Evolutionary conservation across 2,797 vertebrate species (phyloP).

Genomic region (Tangara arthus): DNA sequence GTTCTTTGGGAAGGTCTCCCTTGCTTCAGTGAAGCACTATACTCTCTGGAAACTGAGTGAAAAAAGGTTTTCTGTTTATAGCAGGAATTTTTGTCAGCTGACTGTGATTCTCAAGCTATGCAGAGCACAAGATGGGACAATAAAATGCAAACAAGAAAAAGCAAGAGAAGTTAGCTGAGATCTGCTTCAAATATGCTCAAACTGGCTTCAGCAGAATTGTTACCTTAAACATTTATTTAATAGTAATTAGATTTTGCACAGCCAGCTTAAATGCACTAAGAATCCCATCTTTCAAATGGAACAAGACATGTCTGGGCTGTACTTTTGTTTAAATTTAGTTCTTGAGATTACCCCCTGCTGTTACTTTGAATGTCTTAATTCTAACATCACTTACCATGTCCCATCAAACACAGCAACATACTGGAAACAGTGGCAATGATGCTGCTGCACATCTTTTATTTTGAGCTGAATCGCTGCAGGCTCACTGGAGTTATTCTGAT

Average conservation of each 20-base stretch:
- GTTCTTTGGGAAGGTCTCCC: slow-evolving; percentile 19
- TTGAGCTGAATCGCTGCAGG: not conserved
- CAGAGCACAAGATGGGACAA: not conserved
- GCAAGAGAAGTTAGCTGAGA: not conserved
- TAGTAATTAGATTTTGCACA: not conserved
- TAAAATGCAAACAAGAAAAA: not conserved
- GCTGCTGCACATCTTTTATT: not conserved
- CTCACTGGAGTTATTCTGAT: not conserved
- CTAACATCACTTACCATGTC: not conserved
- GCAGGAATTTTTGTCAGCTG: slow-evolving; percentile 12
- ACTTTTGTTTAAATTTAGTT: not conserved
- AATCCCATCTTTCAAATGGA: slow-evolving; percentile 1
- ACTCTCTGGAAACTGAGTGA: not conserved
- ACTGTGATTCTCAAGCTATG: not conserved
- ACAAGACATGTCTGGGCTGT: not conserved
- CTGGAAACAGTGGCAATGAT: not conserved
- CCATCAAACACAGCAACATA: not conserved
- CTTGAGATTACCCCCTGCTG: not conserved
- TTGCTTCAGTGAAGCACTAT: not conserved
- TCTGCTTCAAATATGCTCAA: not conserved
- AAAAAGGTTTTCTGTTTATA: not conserved
- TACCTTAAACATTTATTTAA: not conserved
- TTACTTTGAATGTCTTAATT: not conserved
- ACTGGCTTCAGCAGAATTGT: not conserved
- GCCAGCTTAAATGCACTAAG: not conserved